Percentiles rank a stretch among this genome's conserved stretches.
Conservation (phyloP, 2,888 invertebrate genomes). For the Pristionchus japonicus region DNA sequence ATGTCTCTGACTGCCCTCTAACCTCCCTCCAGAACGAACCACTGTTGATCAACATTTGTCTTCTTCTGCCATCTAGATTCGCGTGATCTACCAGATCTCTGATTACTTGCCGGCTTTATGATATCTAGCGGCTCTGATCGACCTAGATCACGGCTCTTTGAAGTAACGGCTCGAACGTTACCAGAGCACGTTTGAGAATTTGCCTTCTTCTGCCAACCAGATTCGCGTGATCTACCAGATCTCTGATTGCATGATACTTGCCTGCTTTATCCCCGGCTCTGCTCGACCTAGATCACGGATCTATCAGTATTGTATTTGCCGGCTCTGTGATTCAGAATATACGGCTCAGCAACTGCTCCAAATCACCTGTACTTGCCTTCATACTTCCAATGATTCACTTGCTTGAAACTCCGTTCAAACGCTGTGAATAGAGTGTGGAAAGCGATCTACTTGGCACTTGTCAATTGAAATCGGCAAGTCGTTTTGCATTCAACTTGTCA, state of each 20-base stretch:
- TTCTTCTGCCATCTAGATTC: background rate
- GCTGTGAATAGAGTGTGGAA: too few species aligned
- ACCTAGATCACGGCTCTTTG: background rate
- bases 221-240: background rate
- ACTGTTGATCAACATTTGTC: conserved; percentile 21
- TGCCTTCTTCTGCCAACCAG: conserved; percentile 23
- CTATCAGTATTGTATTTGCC: background rate
- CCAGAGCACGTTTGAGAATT: too few species aligned
- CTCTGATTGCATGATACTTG: conserved; percentile 15
- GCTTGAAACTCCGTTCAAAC: too few species aligned
- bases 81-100: background rate
- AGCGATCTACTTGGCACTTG: too few species aligned
- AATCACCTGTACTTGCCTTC: too few species aligned
- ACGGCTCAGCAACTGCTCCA: too few species aligned
- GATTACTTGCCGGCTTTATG: background rate
- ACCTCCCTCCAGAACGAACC: background rate
- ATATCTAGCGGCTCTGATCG: background rate
- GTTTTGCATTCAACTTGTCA: too few species aligned
- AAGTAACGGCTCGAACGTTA: too few species aligned
- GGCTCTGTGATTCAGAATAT: too few species aligned
- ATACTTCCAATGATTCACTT: too few species aligned
- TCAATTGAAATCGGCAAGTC: too few species aligned
- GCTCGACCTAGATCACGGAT: background rate
- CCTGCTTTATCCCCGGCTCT: background rate
- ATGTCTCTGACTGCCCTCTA: too few species aligned